Evolutionary conservation across 2,113 vertebrate species (phyloP).

Genomic region (Cyanocitta stelleri): DNA sequence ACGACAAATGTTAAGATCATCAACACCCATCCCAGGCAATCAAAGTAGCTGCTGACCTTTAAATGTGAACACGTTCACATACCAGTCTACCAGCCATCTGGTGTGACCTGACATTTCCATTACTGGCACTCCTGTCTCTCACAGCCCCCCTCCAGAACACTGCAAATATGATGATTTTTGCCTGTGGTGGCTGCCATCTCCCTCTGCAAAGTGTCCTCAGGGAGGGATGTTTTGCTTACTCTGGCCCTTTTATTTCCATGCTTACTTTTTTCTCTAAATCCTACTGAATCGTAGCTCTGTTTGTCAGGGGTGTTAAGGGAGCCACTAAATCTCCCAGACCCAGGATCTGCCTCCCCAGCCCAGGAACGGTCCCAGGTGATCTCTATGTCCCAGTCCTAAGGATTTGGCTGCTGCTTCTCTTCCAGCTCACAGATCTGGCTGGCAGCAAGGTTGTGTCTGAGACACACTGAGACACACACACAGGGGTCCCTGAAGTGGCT

Average conservation of each 20-base stretch:
- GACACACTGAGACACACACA: background rate
- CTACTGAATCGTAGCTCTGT: background rate
- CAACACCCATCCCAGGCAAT: background rate
- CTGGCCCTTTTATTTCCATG: background rate
- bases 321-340: background rate
- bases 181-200: background rate
- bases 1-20: background rate
- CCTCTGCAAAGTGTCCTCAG: background rate
- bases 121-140: background rate
- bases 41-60: constrained; percentile 48
- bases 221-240: background rate
- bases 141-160: background rate
- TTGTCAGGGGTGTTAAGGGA: background rate
- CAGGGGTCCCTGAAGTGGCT: background rate
- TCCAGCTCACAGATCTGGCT: background rate
- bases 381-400: background rate
- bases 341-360: rapidly evolving
- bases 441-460: background rate
- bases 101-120: constrained; percentile 26
- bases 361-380: background rate
- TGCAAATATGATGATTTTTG: background rate
- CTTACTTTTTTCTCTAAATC: background rate
- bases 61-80: constrained; percentile 12
- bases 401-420: background rate
- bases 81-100: background rate